Conservation (phyloP, 1,140 invertebrate genomes). For the Carposina sasakii region DNA sequence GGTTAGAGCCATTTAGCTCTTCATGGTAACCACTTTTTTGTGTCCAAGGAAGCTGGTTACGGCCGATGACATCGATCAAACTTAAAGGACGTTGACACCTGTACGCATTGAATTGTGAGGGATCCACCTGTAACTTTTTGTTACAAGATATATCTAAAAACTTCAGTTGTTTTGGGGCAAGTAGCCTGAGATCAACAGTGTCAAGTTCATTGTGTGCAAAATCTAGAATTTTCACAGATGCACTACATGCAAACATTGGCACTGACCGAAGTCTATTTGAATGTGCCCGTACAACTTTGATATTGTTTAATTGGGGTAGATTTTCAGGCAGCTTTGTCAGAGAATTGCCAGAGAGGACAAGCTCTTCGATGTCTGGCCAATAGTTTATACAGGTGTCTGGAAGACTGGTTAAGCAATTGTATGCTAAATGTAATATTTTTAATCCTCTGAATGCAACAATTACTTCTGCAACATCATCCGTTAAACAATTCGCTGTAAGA, state of each 20-base stretch:
- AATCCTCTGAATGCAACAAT: conserved; percentile 78
- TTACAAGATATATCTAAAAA: conserved; percentile 91
- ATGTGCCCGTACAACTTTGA: conserved; percentile 85
- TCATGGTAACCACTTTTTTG: conserved; percentile 74
- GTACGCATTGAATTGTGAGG: conserved; percentile 85
- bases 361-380: conserved; percentile 86
- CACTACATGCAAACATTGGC: conserved; percentile 82
- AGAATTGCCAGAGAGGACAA: conserved; percentile 88
- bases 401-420: conserved; percentile 82
- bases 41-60: conserved; percentile 78
- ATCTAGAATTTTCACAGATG: conserved; percentile 85
- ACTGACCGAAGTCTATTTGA: conserved; percentile 84
- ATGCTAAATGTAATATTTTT: conserved; percentile 82
- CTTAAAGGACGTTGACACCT: conserved; percentile 84
- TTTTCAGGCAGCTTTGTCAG: conserved; percentile 84
- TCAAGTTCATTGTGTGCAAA: conserved; percentile 89
- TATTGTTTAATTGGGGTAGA: conserved; percentile 80
- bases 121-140: conserved; percentile 84
- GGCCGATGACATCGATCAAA: conserved; percentile 86
- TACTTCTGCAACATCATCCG: conserved; percentile 80
- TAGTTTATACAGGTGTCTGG: conserved; percentile 82
- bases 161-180: conserved; percentile 86
- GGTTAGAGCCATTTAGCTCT: conserved; percentile 73
- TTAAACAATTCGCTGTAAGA: conserved; percentile 84
- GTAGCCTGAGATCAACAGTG: conserved; percentile 80